A percentile compares a stretch with the other conserved stretches of the same genome.
These are phyloP conservation scores for Drosophila cardini DNA, from an alignment of 1,140 invertebrate species.

Conservation along the genomic window DNA sequence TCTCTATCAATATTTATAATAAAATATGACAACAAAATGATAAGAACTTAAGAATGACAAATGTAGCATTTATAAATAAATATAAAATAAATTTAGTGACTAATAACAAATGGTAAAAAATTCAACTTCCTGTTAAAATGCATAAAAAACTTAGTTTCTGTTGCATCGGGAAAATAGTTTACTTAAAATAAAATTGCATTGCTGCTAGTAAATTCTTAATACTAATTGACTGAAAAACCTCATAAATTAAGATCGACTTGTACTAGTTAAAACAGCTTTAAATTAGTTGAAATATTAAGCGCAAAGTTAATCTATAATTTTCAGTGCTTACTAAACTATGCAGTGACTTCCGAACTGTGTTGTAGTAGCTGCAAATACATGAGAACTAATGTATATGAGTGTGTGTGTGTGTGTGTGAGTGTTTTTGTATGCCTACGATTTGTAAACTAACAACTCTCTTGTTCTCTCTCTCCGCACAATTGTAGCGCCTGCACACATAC, in stretches of 20 bases:
- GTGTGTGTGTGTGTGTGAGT: not conserved
- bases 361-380: conserved; percentile 1
- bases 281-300: not conserved
- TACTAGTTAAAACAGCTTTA: conserved; percentile 12
- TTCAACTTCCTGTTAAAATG: not conserved
- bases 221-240: not conserved
- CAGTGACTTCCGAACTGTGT: conserved; percentile 34
- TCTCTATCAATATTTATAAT: not conserved
- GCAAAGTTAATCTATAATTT: not conserved
- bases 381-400: too few relatives aligned
- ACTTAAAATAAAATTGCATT: not conserved
- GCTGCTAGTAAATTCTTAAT: conserved; percentile 1
- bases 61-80: not conserved
- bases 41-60: not conserved
- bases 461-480: conserved; percentile 24
- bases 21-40: not conserved
- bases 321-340: not conserved
- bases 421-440: conserved; percentile 38
- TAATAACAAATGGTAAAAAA: not conserved
- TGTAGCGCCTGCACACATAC: conserved; percentile 30
- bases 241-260: not conserved
- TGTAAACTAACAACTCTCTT: conserved; percentile 26
- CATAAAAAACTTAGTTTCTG: too few relatives aligned
- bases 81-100: not conserved
- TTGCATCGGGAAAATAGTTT: too few relatives aligned